Base-by-base conservation (phyloP, 2,113 vertebrate species). In the Percopsis transmontana region DNA sequence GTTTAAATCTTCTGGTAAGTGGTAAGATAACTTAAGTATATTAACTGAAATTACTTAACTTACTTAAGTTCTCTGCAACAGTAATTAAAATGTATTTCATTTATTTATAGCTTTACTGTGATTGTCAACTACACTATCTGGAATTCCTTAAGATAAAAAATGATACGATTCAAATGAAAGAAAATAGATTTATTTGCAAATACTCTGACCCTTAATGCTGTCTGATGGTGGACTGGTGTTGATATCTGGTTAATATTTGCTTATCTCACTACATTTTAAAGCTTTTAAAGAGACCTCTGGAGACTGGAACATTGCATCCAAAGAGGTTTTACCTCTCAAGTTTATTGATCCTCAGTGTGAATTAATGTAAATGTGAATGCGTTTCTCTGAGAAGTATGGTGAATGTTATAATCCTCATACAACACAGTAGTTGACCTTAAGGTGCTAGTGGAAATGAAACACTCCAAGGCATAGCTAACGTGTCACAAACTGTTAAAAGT, bases 381-480 rank as follows among this genome's bases (percentile, higher is more conserved):
- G 63, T 58, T 54, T 72, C 40, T 72, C 54, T 44, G 58, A 60
- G 45, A 59, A 45, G 55, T 65, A 54, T 79, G 72, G 60, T 67
- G 70, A 77, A 80, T 77, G 78, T 81, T 65, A 70, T 64, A 53
- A 56, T 73, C 61, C 41, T 80, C 19, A 20, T 71, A 50, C 19
- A 70, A 63, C 41, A 12, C 60, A 6, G 38, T 60, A 51, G 68
- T 59, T 76, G 50, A 92, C 62, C 85, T 82, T 88, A 88, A 87
- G 90, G 84, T 88, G 91, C 91, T 92, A 87, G 93, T 42, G 74
- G 68, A 73, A 75, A 54, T 23, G 1, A 52, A 42, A 58, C 40
- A 18, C 20, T 57, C 21, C 47, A 39, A 56, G 50, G 50, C 59
- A 45, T 44, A 18, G 53, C 61, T 57, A 40, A 66, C 55, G 61